A percentile compares a stretch with the other conserved stretches of the same genome.
Evolutionary conservation across 1,140 invertebrate genomes (phyloP).

Genomic region (Heliothis subflexa): DNA sequence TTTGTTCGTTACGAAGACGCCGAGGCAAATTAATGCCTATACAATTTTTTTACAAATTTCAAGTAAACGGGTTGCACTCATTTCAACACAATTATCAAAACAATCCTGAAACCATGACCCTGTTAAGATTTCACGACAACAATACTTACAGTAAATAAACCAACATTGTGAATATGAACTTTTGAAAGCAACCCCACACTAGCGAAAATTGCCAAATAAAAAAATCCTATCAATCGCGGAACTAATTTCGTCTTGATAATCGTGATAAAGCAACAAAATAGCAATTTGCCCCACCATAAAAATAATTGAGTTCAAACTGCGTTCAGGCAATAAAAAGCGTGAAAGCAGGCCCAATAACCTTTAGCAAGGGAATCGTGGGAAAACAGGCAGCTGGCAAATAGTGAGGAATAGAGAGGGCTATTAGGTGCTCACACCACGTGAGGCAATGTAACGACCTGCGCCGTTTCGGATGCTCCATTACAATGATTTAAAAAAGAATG

Average conservation of each 20-base stretch:
- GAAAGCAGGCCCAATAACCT: slow-evolving; percentile 83
- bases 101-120: not conserved
- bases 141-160: slow-evolving; percentile 32
- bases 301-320: slow-evolving; percentile 86
- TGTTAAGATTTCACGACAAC: slow-evolving; percentile 20
- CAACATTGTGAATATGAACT: slow-evolving; percentile 21
- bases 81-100: slow-evolving; percentile 18
- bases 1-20: slow-evolving; percentile 7
- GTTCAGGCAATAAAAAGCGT: slow-evolving; percentile 85
- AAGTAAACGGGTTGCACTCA: not conserved
- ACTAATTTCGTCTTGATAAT: slow-evolving; percentile 84
- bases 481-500: slow-evolving; percentile 56
- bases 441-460: slow-evolving; percentile 72
- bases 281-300: slow-evolving; percentile 84
- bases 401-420: slow-evolving; percentile 77
- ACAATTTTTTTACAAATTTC: slow-evolving; percentile 14
- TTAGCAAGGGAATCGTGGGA: slow-evolving; percentile 79
- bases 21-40: slow-evolving; percentile 10
- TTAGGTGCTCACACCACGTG: slow-evolving; percentile 73
- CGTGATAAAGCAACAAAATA: slow-evolving; percentile 85
- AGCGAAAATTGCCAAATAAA: slow-evolving; percentile 55
- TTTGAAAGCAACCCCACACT: slow-evolving; percentile 24
- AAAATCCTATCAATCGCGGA: slow-evolving; percentile 75
- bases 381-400: slow-evolving; percentile 75
- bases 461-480: slow-evolving; percentile 68